A percentile compares a stretch with the other conserved stretches of the same genome.
Evolutionary conservation across 2,888 invertebrate species (phyloP).

Genomic region (Ormia ochracea): DNA sequence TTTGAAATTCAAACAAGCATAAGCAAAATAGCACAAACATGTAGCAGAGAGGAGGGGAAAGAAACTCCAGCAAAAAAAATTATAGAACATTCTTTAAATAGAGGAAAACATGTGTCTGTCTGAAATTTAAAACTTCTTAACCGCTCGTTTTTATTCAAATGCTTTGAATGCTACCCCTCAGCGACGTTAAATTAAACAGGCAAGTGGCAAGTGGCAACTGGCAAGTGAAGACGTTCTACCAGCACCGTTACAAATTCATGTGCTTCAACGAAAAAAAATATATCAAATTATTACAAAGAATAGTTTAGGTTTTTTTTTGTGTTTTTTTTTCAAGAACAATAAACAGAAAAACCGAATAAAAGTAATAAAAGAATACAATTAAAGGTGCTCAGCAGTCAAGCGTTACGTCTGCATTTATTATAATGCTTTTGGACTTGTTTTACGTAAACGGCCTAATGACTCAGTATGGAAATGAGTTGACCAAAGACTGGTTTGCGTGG

Average conservation of each 20-base stretch:
- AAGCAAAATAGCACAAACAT: neutral
- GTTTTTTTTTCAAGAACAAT: neutral
- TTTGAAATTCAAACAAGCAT: neutral
- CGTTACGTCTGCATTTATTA: constrained; percentile 37
- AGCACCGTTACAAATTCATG: neutral
- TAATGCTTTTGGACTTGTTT: constrained; percentile 25
- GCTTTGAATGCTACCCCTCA: neutral
- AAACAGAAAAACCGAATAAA: neutral
- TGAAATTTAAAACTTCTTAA: neutral
- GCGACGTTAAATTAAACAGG: too few species aligned
- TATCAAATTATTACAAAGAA: neutral
- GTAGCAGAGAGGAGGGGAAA: too few species aligned
- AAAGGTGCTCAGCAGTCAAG: constrained; percentile 45
- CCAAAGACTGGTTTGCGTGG: constrained; percentile 22
- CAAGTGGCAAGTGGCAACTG: too few species aligned
- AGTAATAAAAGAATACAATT: constrained; percentile 32
- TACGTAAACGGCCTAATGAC: neutral
- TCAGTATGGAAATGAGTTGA: constrained; percentile 20
- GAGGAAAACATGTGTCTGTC: constrained; percentile 42
- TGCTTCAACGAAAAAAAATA: neutral
- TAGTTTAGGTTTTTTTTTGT: constrained; percentile 4
- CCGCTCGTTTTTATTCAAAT: too few species aligned
- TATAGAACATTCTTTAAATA: constrained; percentile 35
- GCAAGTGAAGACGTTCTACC: too few species aligned
- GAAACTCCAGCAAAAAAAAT: neutral